phyloP scores from a whole-genome alignment of 2,888 invertebrate genomes.

The Dichetophora obliterata region DNA sequence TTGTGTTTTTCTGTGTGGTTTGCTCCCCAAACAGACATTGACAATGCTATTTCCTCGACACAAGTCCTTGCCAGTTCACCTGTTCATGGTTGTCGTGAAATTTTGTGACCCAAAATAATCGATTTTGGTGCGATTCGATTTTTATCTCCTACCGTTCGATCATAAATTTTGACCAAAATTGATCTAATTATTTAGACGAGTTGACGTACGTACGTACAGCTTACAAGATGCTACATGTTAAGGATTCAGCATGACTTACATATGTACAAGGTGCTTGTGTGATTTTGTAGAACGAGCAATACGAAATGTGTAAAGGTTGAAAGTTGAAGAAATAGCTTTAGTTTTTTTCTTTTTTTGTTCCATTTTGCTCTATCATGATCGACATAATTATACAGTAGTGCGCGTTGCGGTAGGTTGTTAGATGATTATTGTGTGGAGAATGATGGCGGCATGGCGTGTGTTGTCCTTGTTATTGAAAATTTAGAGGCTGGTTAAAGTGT shows the following conservation, averaged over 20 bases:
- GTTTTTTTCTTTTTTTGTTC: background rate
- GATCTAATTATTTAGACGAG: constrained; percentile 37
- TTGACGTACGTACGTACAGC: background rate
- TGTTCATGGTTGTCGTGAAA: background rate
- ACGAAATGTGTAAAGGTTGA: background rate
- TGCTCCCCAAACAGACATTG: background rate
- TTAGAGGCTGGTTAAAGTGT: background rate
- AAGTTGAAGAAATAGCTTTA: background rate
- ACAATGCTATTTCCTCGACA: background rate
- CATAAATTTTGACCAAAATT: constrained; percentile 38
- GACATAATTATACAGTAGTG: background rate
- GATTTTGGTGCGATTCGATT: constrained; percentile 26
- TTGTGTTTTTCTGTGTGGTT: background rate
- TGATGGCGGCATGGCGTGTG: background rate
- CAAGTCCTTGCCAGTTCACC: background rate
- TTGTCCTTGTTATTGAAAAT: constrained; percentile 1
- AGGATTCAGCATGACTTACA: background rate
- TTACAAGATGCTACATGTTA: too few species aligned
- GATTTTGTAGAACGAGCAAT: background rate
- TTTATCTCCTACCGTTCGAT: constrained; percentile 16
- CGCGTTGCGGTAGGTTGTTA: background rate
- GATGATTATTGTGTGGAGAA: background rate
- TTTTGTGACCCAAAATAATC: constrained; percentile 32
- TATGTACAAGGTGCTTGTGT: background rate
- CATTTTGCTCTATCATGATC: background rate